A percentile compares a stretch with the other conserved stretches of the same genome.
Evolutionary conservation across 2,797 vertebrate genomes (phyloP).

Genomic region (Oreochromis mossambicus): DNA sequence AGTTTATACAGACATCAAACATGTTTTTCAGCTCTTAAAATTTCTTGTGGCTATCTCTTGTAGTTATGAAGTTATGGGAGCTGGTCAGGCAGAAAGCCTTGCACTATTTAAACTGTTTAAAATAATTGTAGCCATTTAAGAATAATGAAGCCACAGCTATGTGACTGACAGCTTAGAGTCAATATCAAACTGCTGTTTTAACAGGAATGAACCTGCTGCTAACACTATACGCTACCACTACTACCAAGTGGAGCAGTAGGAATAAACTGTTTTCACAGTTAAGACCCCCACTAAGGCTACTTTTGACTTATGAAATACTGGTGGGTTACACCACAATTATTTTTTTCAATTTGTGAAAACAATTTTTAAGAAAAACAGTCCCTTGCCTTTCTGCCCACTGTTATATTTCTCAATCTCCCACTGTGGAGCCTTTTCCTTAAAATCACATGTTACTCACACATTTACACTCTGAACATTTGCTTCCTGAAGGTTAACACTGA

Average conservation of each 20-base stretch:
- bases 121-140: neutral
- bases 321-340: slow-evolving; percentile 12
- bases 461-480: neutral
- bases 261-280: neutral
- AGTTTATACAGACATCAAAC: neutral
- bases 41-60: neutral
- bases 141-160: neutral
- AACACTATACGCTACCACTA: neutral
- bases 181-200: neutral
- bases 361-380: slow-evolving; percentile 24
- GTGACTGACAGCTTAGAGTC: neutral
- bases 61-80: neutral
- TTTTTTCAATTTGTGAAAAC: slow-evolving; percentile 19
- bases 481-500: neutral
- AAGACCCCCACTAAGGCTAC: neutral
- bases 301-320: neutral
- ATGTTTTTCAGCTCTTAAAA: neutral
- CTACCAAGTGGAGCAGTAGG: neutral
- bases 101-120: neutral
- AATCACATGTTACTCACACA: neutral
- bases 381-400: neutral
- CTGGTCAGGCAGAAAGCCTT: neutral
- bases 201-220: neutral
- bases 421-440: neutral
- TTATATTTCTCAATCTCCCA: slow-evolving; percentile 9